Evolutionary conservation across 2,797 vertebrate species (phyloP), one percentile per base, ranked within the genome.

Genomic region (Lepus oiostolus): DNA sequence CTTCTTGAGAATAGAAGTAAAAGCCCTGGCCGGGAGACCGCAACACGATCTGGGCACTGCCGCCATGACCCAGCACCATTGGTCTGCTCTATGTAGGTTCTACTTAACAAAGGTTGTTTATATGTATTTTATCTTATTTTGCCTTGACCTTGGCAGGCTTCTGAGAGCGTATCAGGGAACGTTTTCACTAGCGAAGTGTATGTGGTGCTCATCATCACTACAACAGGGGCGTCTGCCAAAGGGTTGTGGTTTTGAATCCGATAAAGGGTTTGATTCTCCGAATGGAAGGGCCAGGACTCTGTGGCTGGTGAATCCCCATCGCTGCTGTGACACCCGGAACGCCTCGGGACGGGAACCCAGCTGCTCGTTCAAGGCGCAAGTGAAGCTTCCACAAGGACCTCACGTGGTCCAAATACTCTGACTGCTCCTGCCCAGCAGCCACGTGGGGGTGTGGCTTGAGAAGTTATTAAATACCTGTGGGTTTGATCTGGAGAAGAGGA

Each of bases 401-500:
- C 72, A 21, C 60, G 58, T 35, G 90, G 62, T 65, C 90, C 75
- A 62, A 87, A 30, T 82, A 9, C 28, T 67, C 68, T 91, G 60
- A 7, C 62, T 16, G 17, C 52, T 71, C 26, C 60, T 60, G 77
- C 47, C 74, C 13, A 54, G 86, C 30, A 58, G 67, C 81, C 63
- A 35, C 74, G 9, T 19, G 62, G 79, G 94, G 62, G 84, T 77
- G 58, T 68, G 65, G 60, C 35, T 83, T 77, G 60, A 74, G 70
- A 90, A 60, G 52, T 63, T 90, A 81, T 91, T 85, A 80, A 85
- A 76, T 95, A 60, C 75, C 42, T 60, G 74, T 92, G 95, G 87
- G 76, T 91, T 91, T 95, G 76, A 14, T 21, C 83, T 95, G 54
- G 68, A 75, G 90, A 90, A 90, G 72, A 97, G 67, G 32, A 47